Percentiles rank a stretch among this genome's conserved stretches.
These are phyloP conservation scores for Acheta domesticus DNA, from an alignment of 2,888 invertebrate genomes.

Conservation along the genomic window DNA sequence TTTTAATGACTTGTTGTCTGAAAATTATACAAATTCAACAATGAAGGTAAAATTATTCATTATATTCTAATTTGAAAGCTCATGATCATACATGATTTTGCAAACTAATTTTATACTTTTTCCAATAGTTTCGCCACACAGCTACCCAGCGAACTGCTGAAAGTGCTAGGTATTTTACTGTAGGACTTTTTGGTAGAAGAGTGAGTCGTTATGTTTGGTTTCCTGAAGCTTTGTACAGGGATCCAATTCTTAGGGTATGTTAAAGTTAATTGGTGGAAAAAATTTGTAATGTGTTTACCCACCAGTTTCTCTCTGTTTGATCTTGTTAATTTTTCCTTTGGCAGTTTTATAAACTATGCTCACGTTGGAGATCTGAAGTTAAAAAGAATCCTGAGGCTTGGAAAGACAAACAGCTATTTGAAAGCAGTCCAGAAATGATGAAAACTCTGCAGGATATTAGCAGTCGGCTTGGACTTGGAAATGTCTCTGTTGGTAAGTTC, in stretches of 20 bases:
- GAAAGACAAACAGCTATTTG: slow-evolving; percentile 56
- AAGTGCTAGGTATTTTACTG: slow-evolving; percentile 71
- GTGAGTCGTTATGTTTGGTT: slow-evolving; percentile 60
- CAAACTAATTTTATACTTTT: neutral
- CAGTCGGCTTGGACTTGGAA: slow-evolving; percentile 55
- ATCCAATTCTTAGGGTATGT: slow-evolving; percentile 64
- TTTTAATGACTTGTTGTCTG: slow-evolving; percentile 62
- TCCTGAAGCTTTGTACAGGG: slow-evolving; percentile 60
- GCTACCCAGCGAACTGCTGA: slow-evolving; percentile 70
- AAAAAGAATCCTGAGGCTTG: slow-evolving; percentile 63
- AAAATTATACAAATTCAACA: slow-evolving; percentile 58
- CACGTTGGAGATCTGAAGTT: slow-evolving; percentile 65
- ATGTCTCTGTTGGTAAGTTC: slow-evolving; percentile 28
- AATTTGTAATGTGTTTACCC: too few relatives aligned
- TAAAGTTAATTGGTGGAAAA: slow-evolving; percentile 19
- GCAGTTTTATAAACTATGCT: slow-evolving; percentile 76
- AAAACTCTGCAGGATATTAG: slow-evolving; percentile 58
- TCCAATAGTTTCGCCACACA: slow-evolving; percentile 68
- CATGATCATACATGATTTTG: neutral
- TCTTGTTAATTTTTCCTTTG: slow-evolving; percentile 27
- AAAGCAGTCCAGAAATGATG: slow-evolving; percentile 55
- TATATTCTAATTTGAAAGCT: neutral
- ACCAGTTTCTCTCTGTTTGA: too few relatives aligned
- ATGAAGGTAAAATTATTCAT: slow-evolving; percentile 51
- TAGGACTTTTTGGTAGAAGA: slow-evolving; percentile 69